A percentile compares a stretch with the other conserved stretches of the same genome.
These are phyloP conservation scores for Xiphophorus couchianus DNA, from an alignment of 2,113 vertebrate genomes.

Conservation along the genomic window DNA sequence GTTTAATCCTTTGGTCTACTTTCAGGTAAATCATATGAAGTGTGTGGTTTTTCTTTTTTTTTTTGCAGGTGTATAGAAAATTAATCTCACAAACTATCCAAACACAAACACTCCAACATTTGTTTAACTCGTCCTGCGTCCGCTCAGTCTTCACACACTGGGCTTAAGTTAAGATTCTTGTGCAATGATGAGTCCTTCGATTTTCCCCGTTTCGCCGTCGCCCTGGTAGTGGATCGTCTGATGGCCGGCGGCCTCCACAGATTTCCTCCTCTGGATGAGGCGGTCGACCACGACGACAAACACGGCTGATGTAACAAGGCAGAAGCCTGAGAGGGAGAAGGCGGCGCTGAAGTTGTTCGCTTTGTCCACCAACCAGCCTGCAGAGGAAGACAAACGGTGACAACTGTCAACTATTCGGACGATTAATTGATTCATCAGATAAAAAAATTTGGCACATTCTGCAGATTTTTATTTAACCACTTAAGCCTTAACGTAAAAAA, in stretches of 20 bases:
- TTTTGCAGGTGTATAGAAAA: no score
- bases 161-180: neutral
- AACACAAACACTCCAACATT: neutral
- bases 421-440: no score
- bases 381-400: neutral
- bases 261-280: constrained; percentile 57
- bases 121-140: neutral
- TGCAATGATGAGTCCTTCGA: neutral
- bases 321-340: constrained; percentile 72
- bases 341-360: constrained; percentile 45
- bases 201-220: neutral
- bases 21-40: no score
- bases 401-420: no score
- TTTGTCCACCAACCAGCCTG: constrained; percentile 75
- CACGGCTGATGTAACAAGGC: constrained; percentile 49
- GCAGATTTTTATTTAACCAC: no score
- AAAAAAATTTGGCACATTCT: no score
- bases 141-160: neutral
- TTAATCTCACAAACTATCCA: no score
- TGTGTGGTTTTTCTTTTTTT: no score
- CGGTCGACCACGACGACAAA: constrained; percentile 67
- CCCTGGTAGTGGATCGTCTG: neutral
- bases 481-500: no score
- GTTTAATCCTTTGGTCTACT: no score
- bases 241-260: neutral